Conservation (phyloP, 2,888 invertebrate genomes). For the Dermolepida albohirtum region DNA sequence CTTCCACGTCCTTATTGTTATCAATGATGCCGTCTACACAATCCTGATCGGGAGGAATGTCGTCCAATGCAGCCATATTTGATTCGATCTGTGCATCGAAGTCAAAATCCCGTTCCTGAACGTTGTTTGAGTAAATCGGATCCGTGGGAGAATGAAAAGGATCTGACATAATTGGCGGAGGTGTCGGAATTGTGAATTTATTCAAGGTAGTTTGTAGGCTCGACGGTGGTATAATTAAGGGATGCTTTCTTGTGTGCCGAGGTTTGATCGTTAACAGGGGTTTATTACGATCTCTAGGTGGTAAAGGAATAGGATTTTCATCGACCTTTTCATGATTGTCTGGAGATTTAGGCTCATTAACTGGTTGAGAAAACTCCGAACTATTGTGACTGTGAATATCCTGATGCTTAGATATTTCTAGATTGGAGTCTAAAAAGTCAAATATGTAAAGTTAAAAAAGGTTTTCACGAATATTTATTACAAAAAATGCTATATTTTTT, state of each 20-base stretch:
- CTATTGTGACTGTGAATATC: conserved; percentile 23
- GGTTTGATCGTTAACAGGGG: conserved; percentile 74
- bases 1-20: conserved; percentile 22
- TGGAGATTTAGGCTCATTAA: conserved; percentile 36
- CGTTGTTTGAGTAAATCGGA: conserved; percentile 57
- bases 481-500: too few species aligned
- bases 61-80: conserved; percentile 72
- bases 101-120: conserved; percentile 58
- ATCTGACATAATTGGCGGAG: conserved; percentile 48
- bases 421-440: conserved; percentile 41
- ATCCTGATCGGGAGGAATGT: conserved; percentile 62
- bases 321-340: conserved; percentile 51
- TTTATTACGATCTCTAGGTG: conserved; percentile 79
- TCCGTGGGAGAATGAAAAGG: conserved; percentile 52
- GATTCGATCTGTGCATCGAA: conserved; percentile 70
- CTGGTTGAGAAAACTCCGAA: background rate
- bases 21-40: conserved; percentile 56
- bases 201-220: conserved; percentile 73
- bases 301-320: conserved; percentile 80
- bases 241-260: conserved; percentile 84
- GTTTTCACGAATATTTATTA: background rate
- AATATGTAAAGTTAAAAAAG: background rate
- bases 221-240: conserved; percentile 79
- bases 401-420: conserved; percentile 44
- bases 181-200: conserved; percentile 64